Percentiles rank a stretch among this genome's conserved stretches.
phyloP scores from a whole-genome alignment of 2,888 invertebrate species.

The Epistrophella euchroma region DNA sequence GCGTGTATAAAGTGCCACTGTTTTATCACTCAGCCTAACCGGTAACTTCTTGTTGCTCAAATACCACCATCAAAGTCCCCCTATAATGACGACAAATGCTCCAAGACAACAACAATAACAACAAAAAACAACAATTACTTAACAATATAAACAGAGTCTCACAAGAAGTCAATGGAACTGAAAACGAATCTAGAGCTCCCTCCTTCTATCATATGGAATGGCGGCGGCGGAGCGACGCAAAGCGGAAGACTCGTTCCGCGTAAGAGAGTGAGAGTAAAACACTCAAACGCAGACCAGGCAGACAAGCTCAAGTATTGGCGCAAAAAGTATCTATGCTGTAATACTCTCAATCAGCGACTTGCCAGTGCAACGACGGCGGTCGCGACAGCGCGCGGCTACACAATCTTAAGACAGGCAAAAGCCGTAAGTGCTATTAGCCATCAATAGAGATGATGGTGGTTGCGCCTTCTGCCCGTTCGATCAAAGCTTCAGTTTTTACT shows the following conservation, averaged over 20 bases:
- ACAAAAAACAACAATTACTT: conserved; percentile 51
- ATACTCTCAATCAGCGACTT: conserved; percentile 54
- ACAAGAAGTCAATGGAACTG: conserved; percentile 60
- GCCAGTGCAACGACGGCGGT: not conserved
- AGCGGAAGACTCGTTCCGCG: conserved; percentile 9
- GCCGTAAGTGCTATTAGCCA: conserved; percentile 45
- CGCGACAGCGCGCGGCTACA: not conserved
- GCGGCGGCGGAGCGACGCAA: not conserved
- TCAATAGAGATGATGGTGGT: conserved; percentile 32
- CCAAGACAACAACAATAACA: conserved; percentile 36
- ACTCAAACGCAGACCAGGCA: conserved; percentile 38
- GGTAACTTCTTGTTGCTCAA: conserved; percentile 57
- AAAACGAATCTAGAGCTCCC: conserved; percentile 71
- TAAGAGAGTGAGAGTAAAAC: conserved; percentile 71
- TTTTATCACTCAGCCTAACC: conserved; percentile 44
- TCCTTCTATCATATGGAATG: conserved; percentile 8
- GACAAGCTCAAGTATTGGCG: conserved; percentile 37
- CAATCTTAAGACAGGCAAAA: conserved; percentile 14
- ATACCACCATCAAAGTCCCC: conserved; percentile 54
- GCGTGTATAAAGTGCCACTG: conserved; percentile 47
- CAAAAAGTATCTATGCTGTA: conserved; percentile 56
- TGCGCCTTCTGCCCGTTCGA: conserved; percentile 14
- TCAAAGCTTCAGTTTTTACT: conserved; percentile 63
- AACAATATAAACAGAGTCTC: conserved; percentile 65
- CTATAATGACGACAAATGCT: conserved; percentile 28